Conservation (phyloP, 2,113 vertebrate genomes). For the Orthochromis indermauri region DNA sequence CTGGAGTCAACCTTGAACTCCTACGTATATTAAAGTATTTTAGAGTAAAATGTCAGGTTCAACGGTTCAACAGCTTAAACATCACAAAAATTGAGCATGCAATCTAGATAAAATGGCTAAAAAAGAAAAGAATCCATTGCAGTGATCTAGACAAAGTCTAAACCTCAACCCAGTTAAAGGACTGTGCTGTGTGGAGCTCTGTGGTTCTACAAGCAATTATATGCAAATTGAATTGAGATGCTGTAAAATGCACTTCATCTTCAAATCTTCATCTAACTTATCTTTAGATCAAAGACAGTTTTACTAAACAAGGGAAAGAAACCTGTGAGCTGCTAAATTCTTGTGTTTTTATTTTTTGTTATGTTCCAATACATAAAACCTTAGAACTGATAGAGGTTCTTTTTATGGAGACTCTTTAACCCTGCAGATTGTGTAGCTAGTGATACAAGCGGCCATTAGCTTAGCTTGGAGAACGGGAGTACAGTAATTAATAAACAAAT, state of each 20-base stretch:
- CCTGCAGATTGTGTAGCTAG: background rate
- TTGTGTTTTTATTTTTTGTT: background rate
- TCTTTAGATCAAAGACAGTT: background rate
- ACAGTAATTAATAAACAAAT: background rate
- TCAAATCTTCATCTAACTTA: background rate
- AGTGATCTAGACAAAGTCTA: background rate
- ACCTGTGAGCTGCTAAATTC: background rate
- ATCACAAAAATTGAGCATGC: background rate
- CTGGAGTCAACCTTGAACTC: background rate
- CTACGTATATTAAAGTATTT: background rate
- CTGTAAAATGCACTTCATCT: background rate
- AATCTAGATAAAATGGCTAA: background rate
- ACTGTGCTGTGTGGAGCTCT: background rate
- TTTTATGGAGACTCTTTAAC: background rate
- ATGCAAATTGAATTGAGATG: background rate
- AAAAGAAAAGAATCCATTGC: background rate
- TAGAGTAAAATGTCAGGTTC: background rate
- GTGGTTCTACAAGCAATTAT: background rate
- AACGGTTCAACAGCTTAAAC: background rate
- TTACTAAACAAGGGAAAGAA: background rate
- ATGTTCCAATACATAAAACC: background rate
- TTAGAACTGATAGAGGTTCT: background rate
- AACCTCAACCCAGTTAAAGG: background rate
- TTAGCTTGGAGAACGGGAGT: background rate
- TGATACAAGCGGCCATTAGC: background rate